A percentile compares a stretch with the other conserved stretches of the same genome.
Conservation (phyloP, 1,140 invertebrate genomes). For the Pseudomyrmex cubaensis region DNA sequence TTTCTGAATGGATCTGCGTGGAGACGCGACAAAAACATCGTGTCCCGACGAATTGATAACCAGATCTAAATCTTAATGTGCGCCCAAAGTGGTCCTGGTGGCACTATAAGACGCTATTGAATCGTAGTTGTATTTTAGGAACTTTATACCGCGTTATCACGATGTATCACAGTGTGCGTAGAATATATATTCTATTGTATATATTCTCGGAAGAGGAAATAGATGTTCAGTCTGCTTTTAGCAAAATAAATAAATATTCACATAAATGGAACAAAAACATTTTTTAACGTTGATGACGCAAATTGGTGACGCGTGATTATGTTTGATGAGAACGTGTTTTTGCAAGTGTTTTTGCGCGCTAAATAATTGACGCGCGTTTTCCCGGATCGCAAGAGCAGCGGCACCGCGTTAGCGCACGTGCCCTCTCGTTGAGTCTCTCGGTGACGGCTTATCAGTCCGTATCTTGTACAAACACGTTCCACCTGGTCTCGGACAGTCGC, state of each 20-base stretch:
- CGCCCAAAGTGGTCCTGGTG: not conserved
- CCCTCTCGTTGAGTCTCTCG: slow-evolving; percentile 55
- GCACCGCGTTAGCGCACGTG: slow-evolving; percentile 38
- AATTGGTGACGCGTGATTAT: not conserved
- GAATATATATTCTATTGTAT: no score
- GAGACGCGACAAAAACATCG: slow-evolving; percentile 56
- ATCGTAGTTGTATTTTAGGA: not conserved
- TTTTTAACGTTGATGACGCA: not conserved
- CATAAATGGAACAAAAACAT: not conserved
- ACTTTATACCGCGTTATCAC: not conserved
- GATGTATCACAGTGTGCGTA: not conserved
- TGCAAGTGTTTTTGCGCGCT: not conserved
- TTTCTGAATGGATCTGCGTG: slow-evolving; percentile 17
- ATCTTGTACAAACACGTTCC: slow-evolving; percentile 76
- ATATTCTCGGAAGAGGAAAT: no score
- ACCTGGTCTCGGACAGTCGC: slow-evolving; percentile 70
- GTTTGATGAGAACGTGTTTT: not conserved
- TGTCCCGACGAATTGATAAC: slow-evolving; percentile 18
- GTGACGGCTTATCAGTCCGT: slow-evolving; percentile 68
- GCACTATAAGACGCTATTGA: not conserved
- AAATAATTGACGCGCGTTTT: slow-evolving; percentile 15
- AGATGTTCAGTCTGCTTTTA: not conserved
- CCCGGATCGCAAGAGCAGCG: slow-evolving; percentile 37
- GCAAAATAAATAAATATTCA: not conserved
- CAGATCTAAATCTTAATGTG: slow-evolving; percentile 19